Percentiles rank a stretch among this genome's conserved stretches.
Conservation (phyloP, 2,888 invertebrate genomes). For the Lumbricus terrestris region DNA sequence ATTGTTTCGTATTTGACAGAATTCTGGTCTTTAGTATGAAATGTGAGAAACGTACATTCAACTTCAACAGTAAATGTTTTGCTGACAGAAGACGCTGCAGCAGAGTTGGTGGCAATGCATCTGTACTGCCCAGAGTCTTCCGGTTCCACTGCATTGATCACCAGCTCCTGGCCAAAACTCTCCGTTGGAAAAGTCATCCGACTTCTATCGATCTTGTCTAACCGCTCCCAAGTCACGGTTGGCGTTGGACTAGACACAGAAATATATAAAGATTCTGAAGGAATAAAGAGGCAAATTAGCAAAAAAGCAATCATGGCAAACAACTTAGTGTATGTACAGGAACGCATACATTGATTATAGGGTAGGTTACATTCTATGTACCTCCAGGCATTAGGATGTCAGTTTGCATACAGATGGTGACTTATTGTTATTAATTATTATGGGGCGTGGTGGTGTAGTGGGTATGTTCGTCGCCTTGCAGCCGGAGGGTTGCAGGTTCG, state of each 20-base stretch:
- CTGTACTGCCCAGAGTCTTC: constrained; percentile 21
- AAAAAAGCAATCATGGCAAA: too few species aligned
- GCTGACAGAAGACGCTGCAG: neutral
- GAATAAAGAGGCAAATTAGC: neutral
- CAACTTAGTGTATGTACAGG: too few species aligned
- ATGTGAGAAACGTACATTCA: constrained; percentile 24
- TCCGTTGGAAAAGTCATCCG: neutral
- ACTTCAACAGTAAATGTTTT: constrained; percentile 17
- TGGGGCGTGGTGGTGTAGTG: too few species aligned
- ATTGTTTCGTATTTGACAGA: neutral
- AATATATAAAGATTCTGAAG: neutral
- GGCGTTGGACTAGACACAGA: constrained; percentile 29
- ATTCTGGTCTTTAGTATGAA: too few species aligned
- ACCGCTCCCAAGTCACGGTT: constrained; percentile 25
- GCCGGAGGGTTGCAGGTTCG: too few species aligned
- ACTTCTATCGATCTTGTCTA: neutral
- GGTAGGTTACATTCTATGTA: too few species aligned
- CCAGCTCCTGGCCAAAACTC: constrained; percentile 24
- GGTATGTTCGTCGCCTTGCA: too few species aligned
- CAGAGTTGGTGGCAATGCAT: constrained; percentile 20
- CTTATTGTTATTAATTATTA: too few species aligned
- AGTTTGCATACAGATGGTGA: too few species aligned
- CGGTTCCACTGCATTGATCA: constrained; percentile 21
- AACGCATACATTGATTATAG: too few species aligned
- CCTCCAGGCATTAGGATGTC: too few species aligned